Percentiles rank a stretch among this genome's conserved stretches.
phyloP scores from a whole-genome alignment of 2,888 invertebrate genomes.

The Steinernema scapterisci region DNA sequence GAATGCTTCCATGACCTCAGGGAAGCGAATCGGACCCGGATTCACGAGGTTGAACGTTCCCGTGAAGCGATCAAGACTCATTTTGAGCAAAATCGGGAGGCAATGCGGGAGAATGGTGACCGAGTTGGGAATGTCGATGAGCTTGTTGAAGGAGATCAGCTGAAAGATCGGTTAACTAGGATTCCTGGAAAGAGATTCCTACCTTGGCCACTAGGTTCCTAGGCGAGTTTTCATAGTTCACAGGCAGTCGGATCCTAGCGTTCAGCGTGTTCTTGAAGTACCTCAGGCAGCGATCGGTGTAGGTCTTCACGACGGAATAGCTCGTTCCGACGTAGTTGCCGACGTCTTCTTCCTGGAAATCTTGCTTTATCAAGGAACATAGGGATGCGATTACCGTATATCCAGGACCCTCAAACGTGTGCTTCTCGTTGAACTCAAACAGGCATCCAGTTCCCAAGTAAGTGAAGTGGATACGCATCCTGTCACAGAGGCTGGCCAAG shows the following conservation, averaged over 20 bases:
- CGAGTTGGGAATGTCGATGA: constrained; percentile 48
- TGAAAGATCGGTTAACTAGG: constrained; percentile 30
- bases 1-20: constrained; percentile 39
- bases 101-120: constrained; percentile 50
- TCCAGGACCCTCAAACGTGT: constrained; percentile 42
- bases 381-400: constrained; percentile 34
- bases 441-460: constrained; percentile 58
- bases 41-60: constrained; percentile 48
- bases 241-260: constrained; percentile 53
- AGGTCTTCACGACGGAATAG: constrained; percentile 54
- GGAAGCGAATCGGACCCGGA: constrained; percentile 45
- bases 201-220: constrained; percentile 51
- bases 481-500: constrained; percentile 54
- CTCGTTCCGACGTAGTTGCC: constrained; percentile 49
- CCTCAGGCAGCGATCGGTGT: constrained; percentile 46
- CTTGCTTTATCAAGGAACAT: no score
- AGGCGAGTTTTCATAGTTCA: constrained; percentile 47
- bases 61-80: constrained; percentile 40
- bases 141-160: constrained; percentile 41
- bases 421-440: constrained; percentile 43
- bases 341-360: constrained; percentile 30
- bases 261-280: constrained; percentile 50
- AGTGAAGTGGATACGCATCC: constrained; percentile 55
- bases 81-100: constrained; percentile 46
- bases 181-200: background rate